Base-by-base conservation (phyloP, 2,113 vertebrate genomes). In the Gallinago undulata region DNA sequence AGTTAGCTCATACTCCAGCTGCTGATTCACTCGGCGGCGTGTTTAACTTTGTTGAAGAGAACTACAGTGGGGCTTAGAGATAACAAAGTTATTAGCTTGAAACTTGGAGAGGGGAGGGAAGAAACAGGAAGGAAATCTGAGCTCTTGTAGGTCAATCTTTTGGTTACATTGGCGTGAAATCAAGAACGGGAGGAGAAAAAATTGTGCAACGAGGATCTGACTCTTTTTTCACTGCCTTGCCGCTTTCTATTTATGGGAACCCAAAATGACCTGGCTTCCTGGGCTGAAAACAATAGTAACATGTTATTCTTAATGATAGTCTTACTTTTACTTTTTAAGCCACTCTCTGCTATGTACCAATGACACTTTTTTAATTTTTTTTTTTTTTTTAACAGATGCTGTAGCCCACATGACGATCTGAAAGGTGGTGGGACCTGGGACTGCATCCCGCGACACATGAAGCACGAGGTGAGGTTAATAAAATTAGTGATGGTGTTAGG, bases 81-180 rank as follows among this genome's bases (percentile, higher is more conserved):
- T 87, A 91, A 57, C 88, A 19, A 25, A 83, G 25, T 10, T 4
- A 21, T 33, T 41, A 43, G 19, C 24, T 51, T 78, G 53, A 43
- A 33, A 39, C 87, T 43, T 11, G 67, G 80, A 57, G 79, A 72
- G 17, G 45, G 92, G 83, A 92, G 86, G 81, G 62, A 84, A 92
- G 84, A 94, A 96, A 93, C 70, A 82, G 96, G 96, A 97, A 97
- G 96, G 96, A 97, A 96, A 97, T 96, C 87, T 85, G 91, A 96
- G 95, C 95, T 70, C 48, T 57, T 63, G 77, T 41, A 95, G 96
- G 91, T 94, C 92, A 95, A 19, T 59, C 74, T 73, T 87, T 74
- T 96, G 93, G 94, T 95, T 96, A 93, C 81, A 2, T 79, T 96
- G 96, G 95, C 91, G 13, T 70, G 24, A 67, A 93, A 78, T 85